Evolutionary conservation across 2,797 vertebrate species (phyloP), one percentile per base, ranked within the genome.

Genomic region (Lithobates pipiens): DNA sequence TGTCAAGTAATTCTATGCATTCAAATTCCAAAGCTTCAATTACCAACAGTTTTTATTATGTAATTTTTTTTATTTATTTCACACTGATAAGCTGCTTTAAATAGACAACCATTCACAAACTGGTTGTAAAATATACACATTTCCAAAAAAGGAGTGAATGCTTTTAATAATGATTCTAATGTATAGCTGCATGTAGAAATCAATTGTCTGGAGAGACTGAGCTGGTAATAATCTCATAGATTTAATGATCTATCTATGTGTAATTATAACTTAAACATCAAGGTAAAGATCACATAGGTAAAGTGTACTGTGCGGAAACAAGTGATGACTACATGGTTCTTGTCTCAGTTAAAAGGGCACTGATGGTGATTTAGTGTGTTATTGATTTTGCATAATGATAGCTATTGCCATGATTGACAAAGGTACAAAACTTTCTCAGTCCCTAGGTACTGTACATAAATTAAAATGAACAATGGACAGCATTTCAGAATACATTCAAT

Each of bases 211-310:
- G 27, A 44, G 63, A 69, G 63, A 18, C n/a, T 13, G 25, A 68
- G 63, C n/a, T 79, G n/a, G 46, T 80, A 71, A 80, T 71, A 80
- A 71, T 71, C 78, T 54, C 68, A 32, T 71, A n/a, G 78, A 44
- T 13, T 71, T 80, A 80, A 80, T 57, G 68, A 80, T 80, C 67
- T 71, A 80, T 71, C 65, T 67, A 57, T 50, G 29, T 71, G 44
- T 70, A 80, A 80, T 80, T 80, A 80, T 80, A 57, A 32, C 1
- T 50, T 79, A 44, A 69, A 68, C 39, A 68, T 46, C 6, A 36
- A 70, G 11, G 25, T 80, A 69, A 80, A 70, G 39, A 46, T 42
- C 67, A 69, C 50, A 32, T 39, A 63, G 61, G 75, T 77, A 15
- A 65, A 77, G 27, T 54, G 32, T 34, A 80, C 71, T 70, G 67